Conservation (phyloP, 2,797 vertebrate species). For the Masticophis lateralis region DNA sequence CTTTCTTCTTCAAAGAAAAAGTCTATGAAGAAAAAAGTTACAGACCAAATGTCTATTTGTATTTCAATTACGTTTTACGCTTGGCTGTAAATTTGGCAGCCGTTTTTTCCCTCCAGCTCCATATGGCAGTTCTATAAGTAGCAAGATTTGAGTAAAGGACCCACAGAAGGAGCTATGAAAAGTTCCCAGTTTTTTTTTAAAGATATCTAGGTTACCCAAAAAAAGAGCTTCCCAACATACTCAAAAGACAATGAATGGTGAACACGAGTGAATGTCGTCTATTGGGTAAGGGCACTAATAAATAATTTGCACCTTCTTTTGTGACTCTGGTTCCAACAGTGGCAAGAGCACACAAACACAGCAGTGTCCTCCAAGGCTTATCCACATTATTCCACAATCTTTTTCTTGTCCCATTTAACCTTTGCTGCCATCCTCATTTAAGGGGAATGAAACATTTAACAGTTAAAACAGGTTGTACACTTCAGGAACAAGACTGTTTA, state of each 20-base stretch:
- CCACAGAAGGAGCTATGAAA: background rate
- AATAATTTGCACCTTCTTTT: slow-evolving; percentile 29
- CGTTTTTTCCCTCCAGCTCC: background rate
- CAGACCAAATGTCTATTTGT: background rate
- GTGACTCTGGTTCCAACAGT: background rate
- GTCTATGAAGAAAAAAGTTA: background rate
- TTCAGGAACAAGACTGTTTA: background rate
- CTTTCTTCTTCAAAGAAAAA: background rate
- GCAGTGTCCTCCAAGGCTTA: background rate
- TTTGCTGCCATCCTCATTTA: background rate
- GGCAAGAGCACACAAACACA: background rate
- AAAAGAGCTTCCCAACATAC: background rate
- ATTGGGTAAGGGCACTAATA: background rate
- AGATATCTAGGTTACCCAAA: background rate
- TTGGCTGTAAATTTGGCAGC: background rate
- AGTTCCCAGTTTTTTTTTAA: background rate
- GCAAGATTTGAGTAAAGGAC: background rate
- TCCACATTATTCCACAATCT: background rate
- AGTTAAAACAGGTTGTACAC: background rate
- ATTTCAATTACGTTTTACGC: background rate
- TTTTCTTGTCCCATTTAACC: background rate
- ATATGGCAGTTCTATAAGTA: background rate
- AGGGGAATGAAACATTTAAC: background rate
- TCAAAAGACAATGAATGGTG: background rate
- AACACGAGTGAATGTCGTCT: background rate